Evolutionary conservation across 2,888 invertebrate species (phyloP), one percentile per base, ranked within the genome.

Genomic region (Chloromyia formosa): DNA sequence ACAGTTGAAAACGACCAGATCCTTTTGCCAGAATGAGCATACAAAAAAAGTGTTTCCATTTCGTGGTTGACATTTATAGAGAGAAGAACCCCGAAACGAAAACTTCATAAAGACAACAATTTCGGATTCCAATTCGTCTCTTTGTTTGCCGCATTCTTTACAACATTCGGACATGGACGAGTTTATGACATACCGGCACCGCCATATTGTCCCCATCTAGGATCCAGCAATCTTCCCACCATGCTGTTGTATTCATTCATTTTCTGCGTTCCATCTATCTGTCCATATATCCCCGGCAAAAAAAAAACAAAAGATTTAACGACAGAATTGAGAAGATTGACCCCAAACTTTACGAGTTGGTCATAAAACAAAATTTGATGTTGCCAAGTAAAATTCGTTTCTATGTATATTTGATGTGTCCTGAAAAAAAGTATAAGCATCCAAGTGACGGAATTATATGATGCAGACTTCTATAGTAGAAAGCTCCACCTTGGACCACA

Each of bases 241-340:
- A 20, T 16, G 27, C 27, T 35, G 7, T 62, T 16, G 62, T 18
- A 62, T 62, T 23, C 62, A 62, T 23, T 62, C 40, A 22, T 35
- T 35, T 60, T 56, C 20, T 42, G 40, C 45, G 72, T 54, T 66
- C 22, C 66, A 35, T 66, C 66, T 35, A 66, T 66, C 49, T 49
- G 14, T 49, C 61, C 42, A 53, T 61, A 16, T 54, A 42, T 35
- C 68, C 72, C 42, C 60, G 69, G 72, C 75, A 73, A 35, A 35
- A 35, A 35, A 35, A 35, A 77, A 75, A 64, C 74, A 74, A 68
- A 75, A 77, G 77, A 77, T 76, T 77, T 77, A 76, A 77, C 75
- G 76, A 74, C 72, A 71, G 75, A 77, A 77, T 77, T 75, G 77
- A 76, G 77, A 77, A 77, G 75, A 77, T 77, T 77, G 77, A 77